A percentile compares a stretch with the other conserved stretches of the same genome.
Evolutionary conservation across 2,113 vertebrate genomes (phyloP).

Genomic region (Mirza zaza): DNA sequence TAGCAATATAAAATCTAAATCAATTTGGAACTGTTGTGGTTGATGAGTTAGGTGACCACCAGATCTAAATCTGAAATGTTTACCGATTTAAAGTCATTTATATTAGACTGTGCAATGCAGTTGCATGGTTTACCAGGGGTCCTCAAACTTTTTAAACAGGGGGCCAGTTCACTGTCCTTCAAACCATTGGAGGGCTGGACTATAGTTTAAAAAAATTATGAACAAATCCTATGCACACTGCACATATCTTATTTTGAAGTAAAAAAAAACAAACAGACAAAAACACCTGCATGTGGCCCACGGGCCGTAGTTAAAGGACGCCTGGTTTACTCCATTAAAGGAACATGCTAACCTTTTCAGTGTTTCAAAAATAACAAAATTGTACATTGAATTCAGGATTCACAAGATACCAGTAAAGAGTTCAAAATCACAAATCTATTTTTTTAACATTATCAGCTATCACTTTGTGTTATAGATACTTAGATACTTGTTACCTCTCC

Average conservation of each 20-base stretch:
- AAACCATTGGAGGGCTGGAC: too few relatives aligned
- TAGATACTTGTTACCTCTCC: neutral
- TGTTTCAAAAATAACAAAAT: neutral
- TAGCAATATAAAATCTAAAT: neutral
- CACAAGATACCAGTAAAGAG: neutral
- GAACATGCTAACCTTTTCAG: neutral
- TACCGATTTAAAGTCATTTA: neutral
- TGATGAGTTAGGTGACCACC: neutral
- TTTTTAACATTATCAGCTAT: neutral
- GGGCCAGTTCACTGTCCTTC: too few relatives aligned
- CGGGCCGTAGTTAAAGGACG: too few relatives aligned
- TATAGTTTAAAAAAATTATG: too few relatives aligned
- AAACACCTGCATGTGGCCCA: too few relatives aligned
- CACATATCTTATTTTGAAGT: too few relatives aligned
- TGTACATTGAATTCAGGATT: neutral
- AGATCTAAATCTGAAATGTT: constrained; percentile 7
- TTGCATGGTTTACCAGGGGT: neutral
- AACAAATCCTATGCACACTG: too few relatives aligned
- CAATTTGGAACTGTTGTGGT: neutral
- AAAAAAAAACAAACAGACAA: too few relatives aligned
- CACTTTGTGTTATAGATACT: neutral
- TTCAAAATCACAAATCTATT: constrained; percentile 10
- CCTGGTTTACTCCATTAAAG: neutral
- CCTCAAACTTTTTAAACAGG: too few relatives aligned
- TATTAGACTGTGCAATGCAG: neutral